These are phyloP conservation scores for Tragelaphus scriptus DNA, from an alignment of 2,113 vertebrate genomes.

Conservation along the genomic window DNA sequence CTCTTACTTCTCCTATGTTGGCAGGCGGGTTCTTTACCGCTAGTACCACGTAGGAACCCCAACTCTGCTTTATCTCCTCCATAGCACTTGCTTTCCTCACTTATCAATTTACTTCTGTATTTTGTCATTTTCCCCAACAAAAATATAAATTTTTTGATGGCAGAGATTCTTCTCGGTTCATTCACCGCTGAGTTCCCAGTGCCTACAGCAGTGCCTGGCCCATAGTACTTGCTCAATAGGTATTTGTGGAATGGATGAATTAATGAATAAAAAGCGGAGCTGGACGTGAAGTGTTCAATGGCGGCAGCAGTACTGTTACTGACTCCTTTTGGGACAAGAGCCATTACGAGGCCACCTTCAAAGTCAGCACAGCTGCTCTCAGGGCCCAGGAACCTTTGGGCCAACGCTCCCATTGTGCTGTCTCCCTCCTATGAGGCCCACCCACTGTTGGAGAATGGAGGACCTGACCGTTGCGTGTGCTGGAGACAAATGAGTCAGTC, in stretches of 20 bases:
- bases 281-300: fast-evolving
- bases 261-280: too few relatives aligned
- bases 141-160: not conserved
- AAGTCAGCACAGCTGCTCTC: not conserved
- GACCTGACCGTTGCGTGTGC: not conserved
- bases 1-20: not conserved
- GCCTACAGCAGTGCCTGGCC: not conserved
- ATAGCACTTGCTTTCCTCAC: not conserved
- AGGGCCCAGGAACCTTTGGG: not conserved
- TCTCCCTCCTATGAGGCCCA: not conserved
- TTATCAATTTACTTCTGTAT: not conserved
- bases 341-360: not conserved
- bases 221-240: not conserved
- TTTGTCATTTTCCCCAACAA: not conserved
- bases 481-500: not conserved
- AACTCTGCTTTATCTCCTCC: not conserved
- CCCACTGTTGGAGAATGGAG: not conserved
- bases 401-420: not conserved
- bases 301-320: fast-evolving
- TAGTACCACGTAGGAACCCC: not conserved
- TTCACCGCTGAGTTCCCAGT: not conserved
- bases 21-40: not conserved
- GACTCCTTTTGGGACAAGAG: not conserved
- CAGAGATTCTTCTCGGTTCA: not conserved
- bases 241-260: not conserved